Base-by-base conservation (phyloP, 2,113 vertebrate species). In the Opisthocomus hoazin region DNA sequence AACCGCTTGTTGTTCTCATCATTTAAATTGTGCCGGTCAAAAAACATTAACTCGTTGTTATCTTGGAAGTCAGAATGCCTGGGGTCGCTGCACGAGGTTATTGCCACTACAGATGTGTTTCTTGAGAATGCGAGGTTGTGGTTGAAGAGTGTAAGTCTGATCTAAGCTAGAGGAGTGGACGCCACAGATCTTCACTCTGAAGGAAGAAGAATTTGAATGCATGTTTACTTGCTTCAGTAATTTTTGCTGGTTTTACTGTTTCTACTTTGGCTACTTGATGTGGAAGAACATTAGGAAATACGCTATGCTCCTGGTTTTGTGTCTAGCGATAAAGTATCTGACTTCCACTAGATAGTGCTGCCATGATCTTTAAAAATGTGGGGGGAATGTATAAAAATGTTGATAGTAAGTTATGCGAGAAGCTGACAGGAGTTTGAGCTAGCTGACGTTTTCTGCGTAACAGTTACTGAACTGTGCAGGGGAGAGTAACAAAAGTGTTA, bases 11-110 rank as follows among this genome's bases (percentile, higher is more conserved):
- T 88, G 95, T n/a, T 60, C 85, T 83, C 94, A 87, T 96, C 95
- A 22, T 94, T 94, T 65, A 20, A 90, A 88, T 96, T 83, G 39
- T 95, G 96, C 96, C 41, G 70, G 84, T 97, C 94, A 93, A 58
- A 95, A 96, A 74, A 63, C 96, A 96, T 94, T 95, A 94, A 94
- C 97, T 96, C 34, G 2, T 95, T 95, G 89, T 97, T 91, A 88
- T 96, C 91, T 81, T 93, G 90, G 96, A 91, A 86, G 71, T 83
- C 91, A 80, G 84, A 93, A 45, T 60, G 84, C 87, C 93, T 65
- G 95, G 96, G 95, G 66, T 80, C 89, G 94, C 51, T 89, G 93
- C 93, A 86, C 21, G 65, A 84, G 96, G 84, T 50, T 91, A 94
- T 91, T 96, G 37, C 97, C 97, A 93, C 92, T 85, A 83, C 96